Conservation (phyloP, 2,113 vertebrate species). For the Elephantulus edwardii region DNA sequence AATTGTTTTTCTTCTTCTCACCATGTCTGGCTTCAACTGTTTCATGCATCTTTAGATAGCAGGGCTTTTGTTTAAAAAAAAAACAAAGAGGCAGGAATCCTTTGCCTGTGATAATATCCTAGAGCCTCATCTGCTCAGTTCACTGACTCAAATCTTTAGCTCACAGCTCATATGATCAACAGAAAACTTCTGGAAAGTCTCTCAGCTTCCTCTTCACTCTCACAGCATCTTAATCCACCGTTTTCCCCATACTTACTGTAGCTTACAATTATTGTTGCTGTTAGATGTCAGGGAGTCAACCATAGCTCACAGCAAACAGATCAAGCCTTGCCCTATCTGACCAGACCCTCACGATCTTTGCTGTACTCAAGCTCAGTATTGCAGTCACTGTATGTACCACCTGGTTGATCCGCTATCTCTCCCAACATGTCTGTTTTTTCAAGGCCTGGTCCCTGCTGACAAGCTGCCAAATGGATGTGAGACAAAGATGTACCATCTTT, state of each 20-base stretch:
- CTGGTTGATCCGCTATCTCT: too few relatives aligned
- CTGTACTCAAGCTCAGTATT: too few relatives aligned
- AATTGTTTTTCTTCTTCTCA: background rate
- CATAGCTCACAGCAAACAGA: too few relatives aligned
- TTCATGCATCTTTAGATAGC: background rate
- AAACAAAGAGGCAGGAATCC: background rate
- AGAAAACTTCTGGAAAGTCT: background rate
- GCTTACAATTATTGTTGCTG: background rate
- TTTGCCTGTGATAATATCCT: background rate
- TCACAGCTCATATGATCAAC: fast-evolving
- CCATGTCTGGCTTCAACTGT: background rate
- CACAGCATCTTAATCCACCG: background rate
- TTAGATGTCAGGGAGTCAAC: too few relatives aligned
- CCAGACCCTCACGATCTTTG: too few relatives aligned
- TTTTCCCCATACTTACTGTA: background rate
- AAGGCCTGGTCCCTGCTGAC: too few relatives aligned
- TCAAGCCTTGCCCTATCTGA: too few relatives aligned
- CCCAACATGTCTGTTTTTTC: too few relatives aligned
- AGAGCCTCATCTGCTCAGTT: background rate
- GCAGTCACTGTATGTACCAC: too few relatives aligned
- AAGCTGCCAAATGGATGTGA: too few relatives aligned
- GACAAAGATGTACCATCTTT: too few relatives aligned
- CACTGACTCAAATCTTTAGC: background rate
- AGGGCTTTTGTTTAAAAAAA: background rate
- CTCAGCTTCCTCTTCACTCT: background rate